A percentile compares a stretch with the other conserved stretches of the same genome.
Evolutionary conservation across 1,140 invertebrate genomes (phyloP).

Genomic region (Brachionus paranguensis): DNA sequence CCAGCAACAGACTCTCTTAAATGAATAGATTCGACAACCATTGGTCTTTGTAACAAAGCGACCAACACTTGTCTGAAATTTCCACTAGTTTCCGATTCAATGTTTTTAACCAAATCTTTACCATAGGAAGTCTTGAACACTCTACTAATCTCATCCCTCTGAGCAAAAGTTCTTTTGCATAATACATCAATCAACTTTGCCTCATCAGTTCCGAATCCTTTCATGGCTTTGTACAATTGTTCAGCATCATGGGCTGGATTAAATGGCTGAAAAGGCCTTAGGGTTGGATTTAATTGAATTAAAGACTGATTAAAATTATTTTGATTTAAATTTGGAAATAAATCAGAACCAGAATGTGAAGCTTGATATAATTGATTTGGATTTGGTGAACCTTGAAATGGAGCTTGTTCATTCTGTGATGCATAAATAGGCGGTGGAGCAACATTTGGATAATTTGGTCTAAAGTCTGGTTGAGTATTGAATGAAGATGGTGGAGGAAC

Average conservation of each 20-base stretch:
- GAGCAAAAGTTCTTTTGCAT: constrained; percentile 75
- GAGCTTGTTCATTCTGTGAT: background rate
- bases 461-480: background rate
- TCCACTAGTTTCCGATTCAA: constrained; percentile 55
- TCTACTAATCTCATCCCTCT: constrained; percentile 79
- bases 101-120: constrained; percentile 58
- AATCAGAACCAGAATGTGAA: background rate
- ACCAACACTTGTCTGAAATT: constrained; percentile 49
- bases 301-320: background rate
- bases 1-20: constrained; percentile 55
- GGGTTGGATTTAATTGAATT: constrained; percentile 41
- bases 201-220: constrained; percentile 69
- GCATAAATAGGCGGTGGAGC: background rate
- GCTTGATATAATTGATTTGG: background rate
- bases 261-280: constrained; percentile 48
- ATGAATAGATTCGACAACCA: constrained; percentile 52
- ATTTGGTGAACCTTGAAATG: background rate
- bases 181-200: constrained; percentile 82
- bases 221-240: constrained; percentile 52
- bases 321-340: background rate
- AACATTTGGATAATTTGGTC: background rate
- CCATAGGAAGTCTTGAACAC: constrained; percentile 88
- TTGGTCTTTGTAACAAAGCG: constrained; percentile 47
- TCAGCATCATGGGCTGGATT: constrained; percentile 50
- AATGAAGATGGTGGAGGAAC: background rate